Evolutionary conservation across 2,113 vertebrate genomes (phyloP).

Genomic region (Nicator chloris): DNA sequence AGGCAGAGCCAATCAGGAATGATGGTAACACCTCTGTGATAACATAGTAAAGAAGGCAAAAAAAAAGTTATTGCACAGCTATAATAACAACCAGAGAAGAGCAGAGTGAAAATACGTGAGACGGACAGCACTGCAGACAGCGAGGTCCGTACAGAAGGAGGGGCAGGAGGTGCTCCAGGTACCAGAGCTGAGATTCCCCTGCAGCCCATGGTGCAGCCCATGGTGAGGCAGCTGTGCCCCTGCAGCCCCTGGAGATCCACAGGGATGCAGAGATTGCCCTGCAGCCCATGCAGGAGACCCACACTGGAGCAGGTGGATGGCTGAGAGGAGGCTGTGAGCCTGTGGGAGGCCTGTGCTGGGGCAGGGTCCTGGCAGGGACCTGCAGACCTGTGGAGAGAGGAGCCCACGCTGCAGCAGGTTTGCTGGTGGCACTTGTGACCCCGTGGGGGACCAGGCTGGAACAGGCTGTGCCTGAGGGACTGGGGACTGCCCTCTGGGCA

Average conservation of each 20-base stretch:
- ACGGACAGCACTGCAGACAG: background rate
- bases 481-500: background rate
- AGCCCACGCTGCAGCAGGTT: background rate
- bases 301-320: background rate
- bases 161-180: background rate
- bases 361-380: background rate
- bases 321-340: background rate
- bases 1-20: background rate
- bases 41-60: background rate
- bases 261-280: background rate
- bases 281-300: background rate
- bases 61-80: background rate
- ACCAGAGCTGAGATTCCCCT: background rate
- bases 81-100: background rate
- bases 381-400: background rate
- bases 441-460: background rate
- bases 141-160: background rate
- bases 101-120: background rate
- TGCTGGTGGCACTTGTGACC: background rate
- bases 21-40: background rate
- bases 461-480: background rate
- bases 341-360: background rate
- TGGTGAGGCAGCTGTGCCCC: background rate
- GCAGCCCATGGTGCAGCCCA: background rate
- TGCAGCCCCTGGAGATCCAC: background rate